These are phyloP conservation scores for Spermophilus dauricus DNA, from an alignment of 2,113 vertebrate species.

Conservation along the genomic window DNA sequence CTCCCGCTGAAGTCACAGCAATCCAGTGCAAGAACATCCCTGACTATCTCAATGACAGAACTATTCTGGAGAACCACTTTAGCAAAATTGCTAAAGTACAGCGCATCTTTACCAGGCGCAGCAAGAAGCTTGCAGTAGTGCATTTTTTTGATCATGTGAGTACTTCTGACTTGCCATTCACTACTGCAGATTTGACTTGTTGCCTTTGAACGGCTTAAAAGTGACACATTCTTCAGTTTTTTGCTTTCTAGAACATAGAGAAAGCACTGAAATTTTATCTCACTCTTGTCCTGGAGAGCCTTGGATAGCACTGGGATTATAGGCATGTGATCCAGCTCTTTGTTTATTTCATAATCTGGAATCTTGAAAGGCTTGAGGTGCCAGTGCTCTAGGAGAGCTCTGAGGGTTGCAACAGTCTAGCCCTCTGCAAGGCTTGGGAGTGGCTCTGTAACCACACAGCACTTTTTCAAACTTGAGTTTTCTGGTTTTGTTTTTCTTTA, in stretches of 20 bases:
- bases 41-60: slow-evolving; percentile 89
- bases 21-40: slow-evolving; percentile 94
- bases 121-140: slow-evolving; percentile 91
- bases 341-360: background rate
- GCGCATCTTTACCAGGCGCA: slow-evolving; percentile 89
- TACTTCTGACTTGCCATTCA: slow-evolving; percentile 1
- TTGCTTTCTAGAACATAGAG: background rate
- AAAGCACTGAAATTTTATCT: background rate
- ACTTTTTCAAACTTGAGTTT: background rate
- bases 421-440: background rate
- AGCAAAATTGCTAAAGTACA: slow-evolving; percentile 91
- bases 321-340: too few relatives aligned
- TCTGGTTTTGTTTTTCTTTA: background rate
- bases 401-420: background rate
- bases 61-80: slow-evolving; percentile 92
- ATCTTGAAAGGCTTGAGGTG: background rate
- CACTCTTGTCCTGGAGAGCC: background rate
- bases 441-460: background rate
- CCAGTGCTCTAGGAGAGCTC: background rate
- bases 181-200: background rate
- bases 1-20: slow-evolving; percentile 86
- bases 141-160: slow-evolving; percentile 96
- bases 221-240: background rate
- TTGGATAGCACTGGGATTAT: too few relatives aligned
- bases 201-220: background rate